Base-by-base conservation (phyloP, 2,888 invertebrate species). In the Empis stercorea region DNA sequence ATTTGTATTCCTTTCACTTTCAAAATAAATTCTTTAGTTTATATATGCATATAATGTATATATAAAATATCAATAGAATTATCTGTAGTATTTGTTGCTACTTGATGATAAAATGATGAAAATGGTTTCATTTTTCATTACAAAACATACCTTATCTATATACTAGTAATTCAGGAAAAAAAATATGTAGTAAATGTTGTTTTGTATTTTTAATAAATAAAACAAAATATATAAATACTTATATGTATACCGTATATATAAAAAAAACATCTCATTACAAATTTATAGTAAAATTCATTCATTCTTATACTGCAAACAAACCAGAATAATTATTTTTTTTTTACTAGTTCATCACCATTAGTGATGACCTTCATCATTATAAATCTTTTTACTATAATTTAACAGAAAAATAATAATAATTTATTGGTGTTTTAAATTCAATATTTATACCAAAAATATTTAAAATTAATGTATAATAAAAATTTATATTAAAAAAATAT, bases 291-390 rank as follows among this genome's bases (percentile, higher is more conserved):
- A 34, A 34, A 5, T 34, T 2, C 7, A 6, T 27, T 27, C 23
- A 27, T 27, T 27, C 23, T 27, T 6, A 6, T 27, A 7, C 23
- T 27, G 23, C 23, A 27, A 5, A 20, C 13, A 32, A n/a, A 34
- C n/a, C 2, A 34, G 34, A 34, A 34, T n/a, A 34, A n/a, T 32
- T 32, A 9, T 13, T 5, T 5, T 32, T 5, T 5, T 13, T 5
- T 32, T 54, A 55, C 52, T 57, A 55, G 57, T 55, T 51, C 56
- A 57, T 58, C 52, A 48, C 53, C 56, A 52, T 48, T 57, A 55
- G 57, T 52, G 50, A 58, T 53, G 55, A 55, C 52, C 54, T 54
- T 54, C 48, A 50, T 13, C 13, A 32, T 13, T 13, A 32, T 5
- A 13, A 10, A 32, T n/a, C n/a, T n/a, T n/a, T n/a, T n/a, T n/a